Evolutionary conservation across 1,140 invertebrate species (phyloP), one percentile per base, ranked within the genome.

Genomic region (Scaptomyza hsui): DNA sequence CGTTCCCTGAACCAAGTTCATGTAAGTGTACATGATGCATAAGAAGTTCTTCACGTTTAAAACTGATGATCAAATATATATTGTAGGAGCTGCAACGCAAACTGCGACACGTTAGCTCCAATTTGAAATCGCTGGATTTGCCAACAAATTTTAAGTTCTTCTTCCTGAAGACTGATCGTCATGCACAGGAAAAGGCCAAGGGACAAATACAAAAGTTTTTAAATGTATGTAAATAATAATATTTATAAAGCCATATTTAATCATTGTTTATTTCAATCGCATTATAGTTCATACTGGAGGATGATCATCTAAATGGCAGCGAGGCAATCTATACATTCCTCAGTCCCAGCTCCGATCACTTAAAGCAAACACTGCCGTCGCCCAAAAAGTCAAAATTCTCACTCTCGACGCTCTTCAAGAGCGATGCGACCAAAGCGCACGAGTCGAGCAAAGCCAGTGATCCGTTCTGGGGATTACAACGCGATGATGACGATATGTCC

Each of bases 311-410:
- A 56, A 96, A 96, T 92, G 95, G 97, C 92, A 96, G 96, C 90
- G 97, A 98, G 92, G 95, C 96, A 29, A 92, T 98, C 53, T 98
- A 97, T 90, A 94, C 95, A 62, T 98, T 98, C 91, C 93, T 98
- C 3, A 97, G 96, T 91, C 97, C 97, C 4, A 97, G 96, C 89
- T 97, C 96, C 0, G 96, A 97, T 82, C 96, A 96, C 89, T 92
- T 98, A 16, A 97, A 97, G 89, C 95, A 96, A 82, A 94, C 94
- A 12, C 93, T 94, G 47, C 93, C 94, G 9, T 94, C 94, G 74
- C 94, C 95, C 45, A 97, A 97, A 91, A 97, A 97, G 90, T 95
- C 94, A 6, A 94, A 94, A 73, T 97, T 97, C 92, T 97, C 96
- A 5, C 93, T 98, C 52, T 95, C 95, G 6, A 97, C 95, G 4